Percentiles rank a stretch among this genome's conserved stretches.
These are phyloP conservation scores for Pelecanus crispus DNA, from an alignment of 2,113 vertebrate species.

Conservation along the genomic window DNA sequence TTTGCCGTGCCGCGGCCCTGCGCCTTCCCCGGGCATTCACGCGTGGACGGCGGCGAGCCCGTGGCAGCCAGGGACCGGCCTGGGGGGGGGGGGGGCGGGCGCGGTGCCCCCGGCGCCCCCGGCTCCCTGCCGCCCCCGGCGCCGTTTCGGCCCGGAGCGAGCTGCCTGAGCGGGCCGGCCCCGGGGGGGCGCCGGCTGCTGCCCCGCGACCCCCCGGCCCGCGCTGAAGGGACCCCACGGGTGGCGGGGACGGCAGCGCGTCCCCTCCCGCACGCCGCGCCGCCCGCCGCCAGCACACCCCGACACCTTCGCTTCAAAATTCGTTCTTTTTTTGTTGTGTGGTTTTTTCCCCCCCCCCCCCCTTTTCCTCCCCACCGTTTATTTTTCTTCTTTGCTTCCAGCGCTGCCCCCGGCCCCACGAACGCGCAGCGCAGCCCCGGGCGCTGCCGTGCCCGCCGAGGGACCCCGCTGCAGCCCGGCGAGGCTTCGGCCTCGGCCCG, in stretches of 20 bases:
- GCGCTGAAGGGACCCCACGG: background rate
- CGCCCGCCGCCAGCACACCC: background rate
- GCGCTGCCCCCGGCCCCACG: too few relatives aligned
- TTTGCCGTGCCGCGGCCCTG: background rate
- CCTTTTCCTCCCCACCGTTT: fast-evolving
- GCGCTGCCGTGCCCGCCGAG: background rate
- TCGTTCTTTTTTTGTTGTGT: background rate
- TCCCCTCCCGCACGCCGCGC: background rate
- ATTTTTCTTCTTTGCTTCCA: too few relatives aligned
- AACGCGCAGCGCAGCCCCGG: background rate
- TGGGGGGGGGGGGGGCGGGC: too few relatives aligned
- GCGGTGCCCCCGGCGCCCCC: background rate
- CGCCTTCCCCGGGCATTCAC: background rate
- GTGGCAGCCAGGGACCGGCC: background rate
- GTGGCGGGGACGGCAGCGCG: background rate
- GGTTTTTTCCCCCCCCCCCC: too few relatives aligned
- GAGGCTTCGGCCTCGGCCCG: background rate
- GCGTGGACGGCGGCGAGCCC: background rate
- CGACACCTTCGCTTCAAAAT: background rate
- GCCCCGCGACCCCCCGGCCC: background rate
- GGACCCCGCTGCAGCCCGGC: background rate
- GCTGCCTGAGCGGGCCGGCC: background rate
- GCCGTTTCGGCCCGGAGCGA: background rate
- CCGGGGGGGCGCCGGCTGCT: background rate
- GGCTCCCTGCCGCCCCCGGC: background rate